Evolutionary conservation across 2,797 vertebrate genomes (phyloP).

Genomic region (Macroramphosus scolopax): DNA sequence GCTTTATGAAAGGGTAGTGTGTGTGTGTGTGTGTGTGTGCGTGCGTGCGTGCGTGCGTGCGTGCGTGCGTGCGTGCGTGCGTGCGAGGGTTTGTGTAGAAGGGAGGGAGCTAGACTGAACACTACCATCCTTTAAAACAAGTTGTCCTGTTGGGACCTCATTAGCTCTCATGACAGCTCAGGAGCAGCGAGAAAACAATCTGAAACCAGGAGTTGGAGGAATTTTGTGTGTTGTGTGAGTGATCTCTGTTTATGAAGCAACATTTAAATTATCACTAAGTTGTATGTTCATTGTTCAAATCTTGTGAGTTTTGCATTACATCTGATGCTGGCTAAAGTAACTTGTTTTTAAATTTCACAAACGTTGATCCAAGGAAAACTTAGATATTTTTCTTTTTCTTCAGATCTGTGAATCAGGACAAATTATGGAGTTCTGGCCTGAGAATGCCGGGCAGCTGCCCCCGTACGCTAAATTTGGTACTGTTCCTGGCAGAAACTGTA

Average conservation of each 20-base stretch:
- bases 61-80: too few relatives aligned
- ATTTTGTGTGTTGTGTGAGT: neutral
- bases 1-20: conserved; percentile 15
- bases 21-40: conserved; percentile 18
- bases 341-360: neutral
- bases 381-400: conserved; percentile 23
- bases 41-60: conserved; percentile 20
- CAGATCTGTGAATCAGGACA: conserved; percentile 40
- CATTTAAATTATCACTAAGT: too few relatives aligned
- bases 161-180: conserved; percentile 41
- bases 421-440: conserved; percentile 74
- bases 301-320: too few relatives aligned
- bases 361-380: neutral
- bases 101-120: conserved; percentile 60
- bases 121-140: conserved; percentile 65
- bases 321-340: neutral
- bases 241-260: neutral
- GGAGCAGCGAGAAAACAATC: conserved; percentile 27
- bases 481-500: conserved; percentile 63
- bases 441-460: conserved; percentile 57
- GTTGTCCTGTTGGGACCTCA: conserved; percentile 55
- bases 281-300: too few relatives aligned
- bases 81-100: conserved; percentile 8
- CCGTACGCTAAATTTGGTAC: conserved; percentile 65
- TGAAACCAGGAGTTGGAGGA: conserved; percentile 47